phyloP scores from a whole-genome alignment of 2,888 invertebrate species.

The Ochlodes sylvanus region DNA sequence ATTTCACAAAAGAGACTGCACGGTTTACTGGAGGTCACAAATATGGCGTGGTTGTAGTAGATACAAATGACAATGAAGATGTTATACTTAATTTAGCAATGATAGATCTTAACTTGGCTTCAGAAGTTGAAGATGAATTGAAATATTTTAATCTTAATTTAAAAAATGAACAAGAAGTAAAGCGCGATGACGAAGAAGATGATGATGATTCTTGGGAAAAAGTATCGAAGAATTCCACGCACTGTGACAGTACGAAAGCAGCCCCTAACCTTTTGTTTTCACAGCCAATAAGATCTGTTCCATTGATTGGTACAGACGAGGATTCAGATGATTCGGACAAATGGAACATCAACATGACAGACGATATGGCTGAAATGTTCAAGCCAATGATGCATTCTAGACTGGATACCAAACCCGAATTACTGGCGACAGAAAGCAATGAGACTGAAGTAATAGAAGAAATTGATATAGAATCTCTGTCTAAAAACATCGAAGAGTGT shows the following conservation, averaged over 20 bases:
- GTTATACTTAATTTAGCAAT: slow-evolving; percentile 78
- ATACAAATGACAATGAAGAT: slow-evolving; percentile 69
- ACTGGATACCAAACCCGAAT: slow-evolving; percentile 9
- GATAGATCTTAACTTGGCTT: slow-evolving; percentile 79
- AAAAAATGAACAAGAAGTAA: slow-evolving; percentile 38
- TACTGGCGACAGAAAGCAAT: slow-evolving; percentile 24
- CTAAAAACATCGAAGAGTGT: slow-evolving; percentile 26
- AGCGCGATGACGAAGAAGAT: slow-evolving; percentile 44
- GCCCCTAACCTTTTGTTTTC: slow-evolving; percentile 45
- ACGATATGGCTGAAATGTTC: slow-evolving; percentile 49
- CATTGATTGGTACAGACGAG: slow-evolving; percentile 59
- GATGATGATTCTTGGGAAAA: slow-evolving; percentile 48
- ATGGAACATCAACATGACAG: slow-evolving; percentile 58
- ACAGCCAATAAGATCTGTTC: slow-evolving; percentile 59
- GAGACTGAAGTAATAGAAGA: slow-evolving; percentile 32
- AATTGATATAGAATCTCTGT: slow-evolving; percentile 18
- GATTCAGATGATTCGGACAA: slow-evolving; percentile 50
- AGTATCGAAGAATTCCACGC: slow-evolving; percentile 32
- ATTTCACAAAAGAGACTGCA: slow-evolving; percentile 66
- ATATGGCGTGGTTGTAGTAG: slow-evolving; percentile 79
- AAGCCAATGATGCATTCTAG: slow-evolving; percentile 29
- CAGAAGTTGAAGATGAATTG: slow-evolving; percentile 57
- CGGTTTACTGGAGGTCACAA: slow-evolving; percentile 70
- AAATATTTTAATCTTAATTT: slow-evolving; percentile 51
- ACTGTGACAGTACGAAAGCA: slow-evolving; percentile 26